These are phyloP conservation scores for Sarcophaga peregrina DNA, from an alignment of 1,140 invertebrate species.

Conservation along the genomic window DNA sequence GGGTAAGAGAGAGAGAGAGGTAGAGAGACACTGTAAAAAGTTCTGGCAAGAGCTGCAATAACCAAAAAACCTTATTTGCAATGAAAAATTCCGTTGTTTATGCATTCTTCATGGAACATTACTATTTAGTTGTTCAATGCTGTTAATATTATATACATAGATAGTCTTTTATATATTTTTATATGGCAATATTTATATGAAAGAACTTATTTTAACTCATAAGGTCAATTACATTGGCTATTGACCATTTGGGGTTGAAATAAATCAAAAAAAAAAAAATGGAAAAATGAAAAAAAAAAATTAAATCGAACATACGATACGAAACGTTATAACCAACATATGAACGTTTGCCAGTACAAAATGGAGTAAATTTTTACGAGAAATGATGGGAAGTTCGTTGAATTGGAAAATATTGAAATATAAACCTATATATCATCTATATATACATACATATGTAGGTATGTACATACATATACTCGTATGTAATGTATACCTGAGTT, in stretches of 20 bases:
- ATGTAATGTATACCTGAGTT: too few relatives aligned
- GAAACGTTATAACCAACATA: not conserved
- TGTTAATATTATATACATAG: not conserved
- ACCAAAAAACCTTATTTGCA: too few relatives aligned
- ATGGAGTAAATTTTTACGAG: not conserved
- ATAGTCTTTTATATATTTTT: not conserved
- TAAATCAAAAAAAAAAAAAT: not conserved
- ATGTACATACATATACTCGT: too few relatives aligned
- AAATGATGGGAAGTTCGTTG: conserved; percentile 8
- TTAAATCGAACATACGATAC: not conserved
- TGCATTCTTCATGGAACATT: too few relatives aligned
- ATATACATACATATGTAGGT: not conserved
- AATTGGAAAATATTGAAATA: conserved; percentile 23
- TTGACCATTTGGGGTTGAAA: conserved; percentile 21
- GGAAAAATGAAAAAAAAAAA: not conserved
- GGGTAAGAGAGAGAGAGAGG: too few relatives aligned
- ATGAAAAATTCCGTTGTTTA: too few relatives aligned
- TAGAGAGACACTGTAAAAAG: too few relatives aligned
- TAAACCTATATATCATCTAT: not conserved
- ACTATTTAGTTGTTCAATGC: not conserved
- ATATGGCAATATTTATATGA: not conserved
- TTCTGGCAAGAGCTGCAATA: too few relatives aligned
- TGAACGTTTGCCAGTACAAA: too few relatives aligned
- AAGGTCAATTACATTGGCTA: conserved; percentile 24
- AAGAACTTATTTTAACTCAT: not conserved